Evolutionary conservation across 2,797 vertebrate genomes (phyloP).

Genomic region (Eidolon dupreanum): DNA sequence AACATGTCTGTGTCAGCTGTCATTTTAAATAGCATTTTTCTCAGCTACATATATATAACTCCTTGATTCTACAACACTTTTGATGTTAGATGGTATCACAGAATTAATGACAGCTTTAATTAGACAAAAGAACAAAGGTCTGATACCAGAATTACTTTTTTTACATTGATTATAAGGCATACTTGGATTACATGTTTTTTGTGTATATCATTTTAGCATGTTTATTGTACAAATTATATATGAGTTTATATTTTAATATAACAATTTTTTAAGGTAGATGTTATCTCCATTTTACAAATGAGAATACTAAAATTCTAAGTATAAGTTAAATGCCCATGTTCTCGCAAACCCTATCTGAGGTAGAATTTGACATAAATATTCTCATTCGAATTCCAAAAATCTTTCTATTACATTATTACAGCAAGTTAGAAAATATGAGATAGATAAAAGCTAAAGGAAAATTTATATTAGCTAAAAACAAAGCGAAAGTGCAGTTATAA

Average conservation of each 20-base stretch:
- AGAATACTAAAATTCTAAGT: background rate
- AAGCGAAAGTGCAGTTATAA: background rate
- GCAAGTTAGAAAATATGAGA: constrained; percentile 11
- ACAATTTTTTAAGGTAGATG: background rate
- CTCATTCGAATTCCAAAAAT: background rate
- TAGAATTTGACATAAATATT: background rate
- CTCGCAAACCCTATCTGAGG: background rate
- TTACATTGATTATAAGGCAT: background rate
- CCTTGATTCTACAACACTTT: background rate
- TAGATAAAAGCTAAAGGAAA: background rate
- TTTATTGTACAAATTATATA: background rate
- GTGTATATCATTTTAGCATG: background rate
- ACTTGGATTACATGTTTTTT: background rate
- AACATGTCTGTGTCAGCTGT: background rate
- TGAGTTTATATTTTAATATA: constrained; percentile 15
- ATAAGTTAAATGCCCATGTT: background rate
- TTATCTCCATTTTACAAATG: background rate
- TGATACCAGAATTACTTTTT: background rate
- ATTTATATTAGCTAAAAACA: background rate
- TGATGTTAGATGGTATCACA: background rate
- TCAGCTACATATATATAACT: background rate
- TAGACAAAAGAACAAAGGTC: background rate
- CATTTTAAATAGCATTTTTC: constrained; percentile 26
- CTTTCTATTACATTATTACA: background rate
- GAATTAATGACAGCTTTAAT: background rate